A percentile compares a stretch with the other conserved stretches of the same genome.
phyloP scores from a whole-genome alignment of 2,797 vertebrate genomes.

The Echeneis naucrates region DNA sequence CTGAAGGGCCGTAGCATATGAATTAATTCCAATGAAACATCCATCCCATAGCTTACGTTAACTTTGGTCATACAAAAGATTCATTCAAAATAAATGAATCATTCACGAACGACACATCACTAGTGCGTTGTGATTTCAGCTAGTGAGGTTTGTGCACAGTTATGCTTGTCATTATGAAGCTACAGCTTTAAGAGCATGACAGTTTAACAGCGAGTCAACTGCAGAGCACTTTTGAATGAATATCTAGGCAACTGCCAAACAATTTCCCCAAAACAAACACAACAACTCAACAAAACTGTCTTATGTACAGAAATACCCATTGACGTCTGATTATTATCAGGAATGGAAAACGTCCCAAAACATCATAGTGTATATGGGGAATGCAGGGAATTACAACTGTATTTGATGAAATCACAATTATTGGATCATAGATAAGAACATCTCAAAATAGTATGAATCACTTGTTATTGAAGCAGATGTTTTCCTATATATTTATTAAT shows the following conservation, averaged over 20 bases:
- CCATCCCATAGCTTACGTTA: no score
- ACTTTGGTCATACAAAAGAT: no score
- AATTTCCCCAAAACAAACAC: not conserved
- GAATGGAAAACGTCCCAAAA: not conserved
- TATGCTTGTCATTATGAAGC: not conserved
- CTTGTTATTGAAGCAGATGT: not conserved
- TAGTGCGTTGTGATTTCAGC: no score
- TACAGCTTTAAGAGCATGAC: not conserved
- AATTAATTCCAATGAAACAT: no score
- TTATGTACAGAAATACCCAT: not conserved
- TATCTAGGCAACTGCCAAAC: not conserved
- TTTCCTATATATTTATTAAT: not conserved
- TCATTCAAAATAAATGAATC: no score
- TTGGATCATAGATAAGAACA: not conserved
- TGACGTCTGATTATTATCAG: not conserved
- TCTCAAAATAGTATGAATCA: not conserved
- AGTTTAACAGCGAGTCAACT: not conserved
- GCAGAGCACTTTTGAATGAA: not conserved
- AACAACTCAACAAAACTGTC: not conserved
- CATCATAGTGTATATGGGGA: no score
- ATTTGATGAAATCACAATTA: no score
- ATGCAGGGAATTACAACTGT: not conserved
- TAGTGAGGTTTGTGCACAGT: not conserved
- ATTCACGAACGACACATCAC: no score
- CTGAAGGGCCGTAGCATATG: no score